A percentile compares a stretch with the other conserved stretches of the same genome.
phyloP scores from a whole-genome alignment of 2,797 vertebrate genomes.

The Notolabrus celidotus region DNA sequence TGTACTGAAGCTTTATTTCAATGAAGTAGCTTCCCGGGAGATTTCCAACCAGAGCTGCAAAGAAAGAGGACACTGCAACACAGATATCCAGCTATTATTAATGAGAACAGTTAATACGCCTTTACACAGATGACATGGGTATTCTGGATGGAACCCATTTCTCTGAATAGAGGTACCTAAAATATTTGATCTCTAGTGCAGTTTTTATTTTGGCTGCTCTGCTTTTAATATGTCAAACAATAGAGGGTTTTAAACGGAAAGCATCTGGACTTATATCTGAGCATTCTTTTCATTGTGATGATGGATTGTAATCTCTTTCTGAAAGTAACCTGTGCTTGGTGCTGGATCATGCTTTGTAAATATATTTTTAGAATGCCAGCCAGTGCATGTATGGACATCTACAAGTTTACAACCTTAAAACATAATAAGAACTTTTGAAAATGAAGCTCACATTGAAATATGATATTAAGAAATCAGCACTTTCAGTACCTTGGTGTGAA shows the following conservation, averaged over 20 bases:
- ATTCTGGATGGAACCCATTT: constrained; percentile 75
- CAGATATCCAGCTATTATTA: constrained; percentile 72
- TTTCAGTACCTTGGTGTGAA: constrained; percentile 3
- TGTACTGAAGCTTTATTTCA: constrained; percentile 54
- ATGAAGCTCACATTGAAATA: neutral
- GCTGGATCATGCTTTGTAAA: neutral
- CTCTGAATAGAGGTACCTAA: constrained; percentile 75
- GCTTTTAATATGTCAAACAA: constrained; percentile 37
- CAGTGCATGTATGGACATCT: constrained; percentile 21
- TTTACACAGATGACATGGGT: constrained; percentile 69
- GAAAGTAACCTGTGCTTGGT: neutral
- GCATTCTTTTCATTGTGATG: neutral
- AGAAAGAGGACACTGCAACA: constrained; percentile 77
- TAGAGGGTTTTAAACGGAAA: neutral
- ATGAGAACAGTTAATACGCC: constrained; percentile 68
- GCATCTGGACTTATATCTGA: neutral
- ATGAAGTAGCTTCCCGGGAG: constrained; percentile 60
- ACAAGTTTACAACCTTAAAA: neutral
- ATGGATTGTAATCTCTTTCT: neutral
- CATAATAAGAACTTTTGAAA: neutral
- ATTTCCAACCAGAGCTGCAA: constrained; percentile 58
- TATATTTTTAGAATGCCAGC: constrained; percentile 30
- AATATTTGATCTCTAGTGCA: constrained; percentile 64
- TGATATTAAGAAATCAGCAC: neutral
- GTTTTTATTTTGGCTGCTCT: constrained; percentile 45